Conservation (phyloP, 37 sponge, comb jelly and placozoan genomes). For the Cliona cf. orientalis region DNA sequence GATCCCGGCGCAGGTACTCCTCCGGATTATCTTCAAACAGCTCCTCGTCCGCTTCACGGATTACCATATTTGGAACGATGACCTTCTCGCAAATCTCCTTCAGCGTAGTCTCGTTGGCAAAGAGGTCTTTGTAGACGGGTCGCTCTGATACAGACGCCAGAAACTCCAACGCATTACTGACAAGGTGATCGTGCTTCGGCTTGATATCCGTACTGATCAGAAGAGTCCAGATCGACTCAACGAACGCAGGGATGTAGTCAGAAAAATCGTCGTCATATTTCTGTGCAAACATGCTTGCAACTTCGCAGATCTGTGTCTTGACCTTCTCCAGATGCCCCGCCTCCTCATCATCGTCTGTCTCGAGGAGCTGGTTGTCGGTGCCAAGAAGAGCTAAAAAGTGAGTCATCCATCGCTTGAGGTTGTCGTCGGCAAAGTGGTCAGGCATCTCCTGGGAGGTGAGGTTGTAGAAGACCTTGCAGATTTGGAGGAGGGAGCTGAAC, state of each 20-base stretch:
- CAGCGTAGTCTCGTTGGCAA: slow-evolving; percentile 79
- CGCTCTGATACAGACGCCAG: slow-evolving; percentile 95
- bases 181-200: slow-evolving; percentile 90
- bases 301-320: slow-evolving; percentile 94
- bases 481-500: slow-evolving; percentile 91
- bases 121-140: slow-evolving; percentile 87
- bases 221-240: slow-evolving; percentile 89
- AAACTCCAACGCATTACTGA: slow-evolving; percentile 96
- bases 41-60: slow-evolving; percentile 95
- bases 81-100: slow-evolving; percentile 93
- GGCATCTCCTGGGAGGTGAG: slow-evolving; percentile 94
- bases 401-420: slow-evolving; percentile 94
- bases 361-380: slow-evolving; percentile 81
- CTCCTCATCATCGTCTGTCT: slow-evolving; percentile 89
- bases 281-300: slow-evolving; percentile 94
- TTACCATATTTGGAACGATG: slow-evolving; percentile 85
- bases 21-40: slow-evolving; percentile 98
- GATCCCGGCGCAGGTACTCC: slow-evolving; percentile 94
- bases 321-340: slow-evolving; percentile 89
- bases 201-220: slow-evolving; percentile 85
- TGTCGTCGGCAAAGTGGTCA: slow-evolving; percentile 96
- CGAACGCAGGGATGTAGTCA: slow-evolving; percentile 84
- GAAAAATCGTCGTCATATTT: slow-evolving; percentile 98
- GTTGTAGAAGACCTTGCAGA: slow-evolving; percentile 92
- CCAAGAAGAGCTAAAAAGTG: slow-evolving; percentile 83